Evolutionary conservation across 2,888 invertebrate species (phyloP).

Genomic region (Apamea anceps): DNA sequence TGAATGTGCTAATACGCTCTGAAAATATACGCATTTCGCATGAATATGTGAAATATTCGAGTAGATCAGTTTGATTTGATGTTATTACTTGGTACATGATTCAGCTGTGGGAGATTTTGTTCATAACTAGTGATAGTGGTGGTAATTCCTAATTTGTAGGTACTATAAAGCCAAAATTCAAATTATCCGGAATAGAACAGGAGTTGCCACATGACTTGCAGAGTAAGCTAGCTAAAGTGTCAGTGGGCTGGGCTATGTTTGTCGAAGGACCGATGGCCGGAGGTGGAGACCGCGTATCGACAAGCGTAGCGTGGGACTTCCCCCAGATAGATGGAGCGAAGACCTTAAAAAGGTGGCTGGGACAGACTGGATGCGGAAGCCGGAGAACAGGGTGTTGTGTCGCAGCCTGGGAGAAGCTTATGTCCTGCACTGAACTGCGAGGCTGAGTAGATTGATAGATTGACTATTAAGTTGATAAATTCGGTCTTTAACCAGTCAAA

Average conservation of each 20-base stretch:
- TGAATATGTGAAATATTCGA: conserved; percentile 39
- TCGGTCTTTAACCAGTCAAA: neutral
- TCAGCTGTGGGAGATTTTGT: neutral
- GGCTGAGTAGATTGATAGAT: neutral
- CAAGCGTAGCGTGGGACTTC: no score
- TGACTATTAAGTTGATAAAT: neutral
- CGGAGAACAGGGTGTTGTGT: neutral
- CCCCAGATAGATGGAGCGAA: neutral
- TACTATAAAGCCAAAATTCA: neutral
- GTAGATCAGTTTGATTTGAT: conserved; percentile 32
- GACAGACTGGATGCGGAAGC: neutral
- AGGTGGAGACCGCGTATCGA: neutral
- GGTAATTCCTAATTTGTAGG: neutral
- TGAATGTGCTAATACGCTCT: conserved; percentile 44
- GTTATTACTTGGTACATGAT: neutral
- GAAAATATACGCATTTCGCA: conserved; percentile 48
- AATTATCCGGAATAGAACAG: neutral
- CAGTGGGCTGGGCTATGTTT: neutral
- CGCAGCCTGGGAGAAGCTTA: neutral
- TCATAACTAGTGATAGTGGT: neutral
- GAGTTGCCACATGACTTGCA: neutral
- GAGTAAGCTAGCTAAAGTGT: neutral
- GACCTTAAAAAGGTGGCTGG: neutral
- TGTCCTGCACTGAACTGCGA: neutral
- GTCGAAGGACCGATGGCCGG: neutral